Evolutionary conservation across 1,140 invertebrate genomes (phyloP).

Genomic region (Lucilia sericata): DNA sequence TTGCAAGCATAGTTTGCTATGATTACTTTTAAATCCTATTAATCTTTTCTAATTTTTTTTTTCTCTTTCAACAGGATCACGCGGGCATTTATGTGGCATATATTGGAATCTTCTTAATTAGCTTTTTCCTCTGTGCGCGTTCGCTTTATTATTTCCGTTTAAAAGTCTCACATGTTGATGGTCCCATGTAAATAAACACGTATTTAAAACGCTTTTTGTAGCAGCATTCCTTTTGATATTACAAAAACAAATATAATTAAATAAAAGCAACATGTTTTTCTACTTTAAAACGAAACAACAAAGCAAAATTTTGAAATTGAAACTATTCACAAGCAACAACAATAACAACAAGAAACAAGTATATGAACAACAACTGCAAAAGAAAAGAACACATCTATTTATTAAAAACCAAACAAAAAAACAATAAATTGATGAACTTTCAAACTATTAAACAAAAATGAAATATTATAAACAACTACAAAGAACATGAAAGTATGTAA

Average conservation of each 20-base stretch:
- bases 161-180: constrained; percentile 89
- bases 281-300: constrained; percentile 33
- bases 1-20: too few relatives aligned
- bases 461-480: background rate
- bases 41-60: background rate
- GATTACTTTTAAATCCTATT: too few relatives aligned
- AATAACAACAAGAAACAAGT: constrained; percentile 12
- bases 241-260: constrained; percentile 52
- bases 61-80: constrained; percentile 68
- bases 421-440: background rate
- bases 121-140: constrained; percentile 79
- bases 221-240: constrained; percentile 69
- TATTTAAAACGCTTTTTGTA: constrained; percentile 55
- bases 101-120: constrained; percentile 82
- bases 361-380: constrained; percentile 28
- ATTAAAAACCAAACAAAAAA: background rate
- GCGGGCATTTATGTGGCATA: constrained; percentile 88
- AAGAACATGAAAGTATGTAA: background rate
- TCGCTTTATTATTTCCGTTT: constrained; percentile 90
- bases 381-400: background rate
- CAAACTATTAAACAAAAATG: background rate
- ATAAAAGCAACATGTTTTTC: constrained; percentile 43
- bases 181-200: constrained; percentile 79
- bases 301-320: constrained; percentile 18
- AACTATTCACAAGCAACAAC: too few relatives aligned